Percentiles rank a stretch among this genome's conserved stretches.
These are phyloP conservation scores for Bryconaethiops microstoma DNA, from an alignment of 2,797 vertebrate genomes.

Conservation along the genomic window DNA sequence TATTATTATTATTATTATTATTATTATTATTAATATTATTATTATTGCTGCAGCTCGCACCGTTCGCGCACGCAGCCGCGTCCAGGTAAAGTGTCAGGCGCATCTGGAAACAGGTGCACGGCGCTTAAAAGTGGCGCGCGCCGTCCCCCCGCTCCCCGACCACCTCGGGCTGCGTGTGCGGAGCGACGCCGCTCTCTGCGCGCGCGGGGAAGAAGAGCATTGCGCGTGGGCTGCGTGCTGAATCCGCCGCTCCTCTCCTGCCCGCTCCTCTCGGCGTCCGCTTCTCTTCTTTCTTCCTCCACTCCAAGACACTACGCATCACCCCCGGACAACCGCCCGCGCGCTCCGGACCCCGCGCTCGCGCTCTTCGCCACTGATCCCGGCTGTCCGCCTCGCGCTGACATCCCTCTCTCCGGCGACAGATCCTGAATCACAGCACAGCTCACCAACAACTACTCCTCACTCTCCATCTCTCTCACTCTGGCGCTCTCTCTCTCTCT, in stretches of 20 bases:
- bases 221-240: conserved; percentile 58
- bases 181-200: conserved; percentile 53
- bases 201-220: conserved; percentile 41
- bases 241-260: conserved; percentile 49
- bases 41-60: not conserved
- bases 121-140: conserved; percentile 59
- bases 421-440: conserved; percentile 65
- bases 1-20: not conserved
- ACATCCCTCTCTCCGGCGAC: conserved; percentile 67
- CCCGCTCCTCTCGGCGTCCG: conserved; percentile 23
- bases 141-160: conserved; percentile 58
- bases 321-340: conserved; percentile 48
- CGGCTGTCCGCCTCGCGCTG: conserved; percentile 66
- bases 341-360: conserved; percentile 59
- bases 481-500: not conserved
- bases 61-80: conserved; percentile 12
- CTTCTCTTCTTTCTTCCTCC: conserved; percentile 45
- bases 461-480: conserved; percentile 21
- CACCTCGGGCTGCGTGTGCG: conserved; percentile 64
- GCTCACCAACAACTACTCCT: conserved; percentile 52
- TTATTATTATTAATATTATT: conserved; percentile 68
- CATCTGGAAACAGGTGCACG: conserved; percentile 43
- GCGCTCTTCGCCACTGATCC: conserved; percentile 59
- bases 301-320: conserved; percentile 58
- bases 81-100: conserved; percentile 50